Base-by-base conservation (phyloP, 2,797 vertebrate species). In the Phataginus tetradactyla region DNA sequence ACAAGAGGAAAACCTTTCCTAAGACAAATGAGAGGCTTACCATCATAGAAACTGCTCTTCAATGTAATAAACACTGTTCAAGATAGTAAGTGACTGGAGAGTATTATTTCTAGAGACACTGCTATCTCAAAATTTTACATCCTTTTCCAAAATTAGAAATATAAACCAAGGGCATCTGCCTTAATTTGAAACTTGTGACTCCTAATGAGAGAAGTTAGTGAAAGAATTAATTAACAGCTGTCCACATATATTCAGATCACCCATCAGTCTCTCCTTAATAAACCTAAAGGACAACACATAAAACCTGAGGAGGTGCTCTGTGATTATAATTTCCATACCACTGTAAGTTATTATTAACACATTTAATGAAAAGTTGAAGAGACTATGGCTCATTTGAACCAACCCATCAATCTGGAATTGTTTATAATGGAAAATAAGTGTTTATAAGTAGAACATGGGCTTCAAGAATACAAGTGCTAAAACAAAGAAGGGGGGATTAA, bases 121-220 rank as follows among this genome's bases (percentile, higher is more conserved):
- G 13, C 69, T 89, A 49, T 68, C 29, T 95, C 10, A 51, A 63
- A 90, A 90, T 97, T 98, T 94, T 77, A 83, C 81, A 95, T 95
- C 51, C 95, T 97, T 97, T 94, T 51, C 27, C 61, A 88, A 85
- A 61, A 79, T 96, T 96, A 90, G 91, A 91, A 97, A 96, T 96
- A 90, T 61, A 95, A 97, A 96, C 9, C 53, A 84, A 86, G 39
- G 21, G 27, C 32, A 92, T 81, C 49, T 29, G 9, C 8, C 53
- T 86, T 93, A 61, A 57, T 53, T 86, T 86, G n/a, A 92, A 81
- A 94, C 69, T 79, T 93, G n/a, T 29, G 81, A 89, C 34, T 95
- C 57, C 96, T 37, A 91, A 84, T 86, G 34, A 92, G 34, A 69
- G 27, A 94, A 69, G 32, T 92, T 64, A 83, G 29, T 18, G 64